phyloP scores from a whole-genome alignment of 1,140 invertebrate genomes.

The Cardiocondyla obscurior region DNA sequence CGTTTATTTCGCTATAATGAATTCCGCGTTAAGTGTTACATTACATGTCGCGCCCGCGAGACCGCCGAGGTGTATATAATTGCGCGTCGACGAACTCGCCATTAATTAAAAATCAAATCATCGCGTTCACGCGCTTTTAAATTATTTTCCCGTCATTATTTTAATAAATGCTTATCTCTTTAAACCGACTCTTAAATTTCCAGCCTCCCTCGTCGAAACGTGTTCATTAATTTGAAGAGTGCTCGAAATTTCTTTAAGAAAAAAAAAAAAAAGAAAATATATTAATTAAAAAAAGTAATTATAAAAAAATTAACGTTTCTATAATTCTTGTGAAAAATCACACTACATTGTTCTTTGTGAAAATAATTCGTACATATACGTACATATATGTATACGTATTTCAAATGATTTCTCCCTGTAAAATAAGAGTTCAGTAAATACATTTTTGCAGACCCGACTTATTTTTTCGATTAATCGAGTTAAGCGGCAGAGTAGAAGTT shows the following conservation, averaged over 20 bases:
- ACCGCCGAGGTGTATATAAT: slow-evolving; percentile 48
- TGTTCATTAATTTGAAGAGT: neutral
- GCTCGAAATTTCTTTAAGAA: neutral
- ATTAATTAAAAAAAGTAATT: no score
- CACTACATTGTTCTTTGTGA: neutral
- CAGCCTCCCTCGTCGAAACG: neutral
- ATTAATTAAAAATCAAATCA: slow-evolving; percentile 56
- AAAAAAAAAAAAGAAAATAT: no score
- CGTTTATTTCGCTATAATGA: slow-evolving; percentile 49
- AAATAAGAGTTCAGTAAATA: slow-evolving; percentile 40
- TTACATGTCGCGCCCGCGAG: slow-evolving; percentile 35
- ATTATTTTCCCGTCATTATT: slow-evolving; percentile 40
- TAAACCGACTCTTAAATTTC: slow-evolving; percentile 7
- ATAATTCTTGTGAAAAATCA: neutral
- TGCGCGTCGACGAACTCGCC: slow-evolving; percentile 38
- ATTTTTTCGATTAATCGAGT: slow-evolving; percentile 56
- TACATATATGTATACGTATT: no score
- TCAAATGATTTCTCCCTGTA: neutral
- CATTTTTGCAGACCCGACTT: slow-evolving; percentile 14
- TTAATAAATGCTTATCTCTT: neutral
- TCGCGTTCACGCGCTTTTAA: slow-evolving; percentile 37
- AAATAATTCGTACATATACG: neutral
- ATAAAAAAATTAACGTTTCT: neutral
- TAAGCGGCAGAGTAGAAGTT: slow-evolving; percentile 48
- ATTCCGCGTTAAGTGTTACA: slow-evolving; percentile 53